Evolutionary conservation across 2,797 vertebrate genomes (phyloP).

Genomic region (Lepidocolaptes lacrymiger): DNA sequence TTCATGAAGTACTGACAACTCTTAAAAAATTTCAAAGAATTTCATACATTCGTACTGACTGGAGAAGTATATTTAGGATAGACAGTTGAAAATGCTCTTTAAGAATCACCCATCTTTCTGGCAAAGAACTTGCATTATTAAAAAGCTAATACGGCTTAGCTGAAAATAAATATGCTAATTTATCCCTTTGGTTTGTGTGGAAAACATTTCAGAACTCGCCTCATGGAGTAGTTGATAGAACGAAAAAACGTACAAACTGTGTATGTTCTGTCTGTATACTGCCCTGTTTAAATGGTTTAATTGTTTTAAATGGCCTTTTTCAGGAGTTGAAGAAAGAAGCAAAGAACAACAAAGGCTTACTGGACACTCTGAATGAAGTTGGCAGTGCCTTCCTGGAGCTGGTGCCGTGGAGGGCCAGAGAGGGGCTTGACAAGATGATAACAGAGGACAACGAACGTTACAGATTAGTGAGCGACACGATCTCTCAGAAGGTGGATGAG

Average conservation of each 20-base stretch:
- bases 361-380: constrained; percentile 92
- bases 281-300: neutral
- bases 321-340: constrained; percentile 89
- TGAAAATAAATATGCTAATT: neutral
- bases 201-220: neutral
- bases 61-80: neutral
- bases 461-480: constrained; percentile 80
- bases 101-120: neutral
- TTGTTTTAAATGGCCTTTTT: constrained; percentile 31
- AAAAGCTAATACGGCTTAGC: neutral
- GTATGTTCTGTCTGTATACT: neutral
- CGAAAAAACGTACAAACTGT: neutral
- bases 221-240: neutral
- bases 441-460: constrained; percentile 91
- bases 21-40: neutral
- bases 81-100: neutral
- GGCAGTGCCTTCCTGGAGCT: constrained; percentile 91
- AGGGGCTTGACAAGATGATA: constrained; percentile 91
- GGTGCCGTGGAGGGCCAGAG: constrained; percentile 94
- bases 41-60: neutral
- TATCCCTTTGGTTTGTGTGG: neutral
- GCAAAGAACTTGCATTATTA: neutral
- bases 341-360: constrained; percentile 81
- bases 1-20: neutral
- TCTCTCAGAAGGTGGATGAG: constrained; percentile 88